A percentile compares a stretch with the other conserved stretches of the same genome.
These are phyloP conservation scores for Alectura lathami DNA, from an alignment of 2,113 vertebrate genomes.

Conservation along the genomic window DNA sequence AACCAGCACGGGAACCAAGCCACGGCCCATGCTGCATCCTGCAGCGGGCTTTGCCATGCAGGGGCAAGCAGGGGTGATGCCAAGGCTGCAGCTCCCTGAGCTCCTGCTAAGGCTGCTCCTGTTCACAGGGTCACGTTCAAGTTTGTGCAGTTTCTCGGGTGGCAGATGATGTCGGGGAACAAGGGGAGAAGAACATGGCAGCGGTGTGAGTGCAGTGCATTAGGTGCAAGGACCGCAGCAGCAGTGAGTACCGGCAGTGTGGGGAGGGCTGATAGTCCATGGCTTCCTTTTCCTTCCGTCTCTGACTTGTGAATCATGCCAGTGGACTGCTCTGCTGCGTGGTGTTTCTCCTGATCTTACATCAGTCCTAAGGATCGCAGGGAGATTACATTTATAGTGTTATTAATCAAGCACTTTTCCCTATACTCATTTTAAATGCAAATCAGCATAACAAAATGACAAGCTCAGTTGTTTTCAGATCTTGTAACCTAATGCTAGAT, in stretches of 20 bases:
- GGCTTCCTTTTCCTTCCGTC: background rate
- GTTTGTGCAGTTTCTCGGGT: background rate
- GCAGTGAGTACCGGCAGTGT: background rate
- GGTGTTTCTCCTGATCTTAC: background rate
- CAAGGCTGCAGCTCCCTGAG: background rate
- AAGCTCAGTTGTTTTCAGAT: background rate
- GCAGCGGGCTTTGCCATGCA: background rate
- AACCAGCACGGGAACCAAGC: background rate
- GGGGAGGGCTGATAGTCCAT: background rate
- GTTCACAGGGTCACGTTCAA: background rate
- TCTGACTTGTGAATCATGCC: background rate
- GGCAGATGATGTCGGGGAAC: background rate
- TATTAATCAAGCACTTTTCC: background rate
- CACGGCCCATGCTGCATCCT: background rate
- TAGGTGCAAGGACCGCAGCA: background rate
- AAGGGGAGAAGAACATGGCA: background rate
- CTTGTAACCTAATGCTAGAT: background rate
- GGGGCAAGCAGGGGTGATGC: background rate
- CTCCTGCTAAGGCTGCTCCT: background rate
- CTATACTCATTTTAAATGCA: background rate
- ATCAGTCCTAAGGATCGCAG: no score
- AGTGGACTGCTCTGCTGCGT: background rate
- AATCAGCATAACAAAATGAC: background rate
- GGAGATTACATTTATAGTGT: background rate
- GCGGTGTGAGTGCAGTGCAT: rapidly evolving